Conservation (phyloP, 92 coral and sea anemone species). For the Pocillopora grandis region DNA sequence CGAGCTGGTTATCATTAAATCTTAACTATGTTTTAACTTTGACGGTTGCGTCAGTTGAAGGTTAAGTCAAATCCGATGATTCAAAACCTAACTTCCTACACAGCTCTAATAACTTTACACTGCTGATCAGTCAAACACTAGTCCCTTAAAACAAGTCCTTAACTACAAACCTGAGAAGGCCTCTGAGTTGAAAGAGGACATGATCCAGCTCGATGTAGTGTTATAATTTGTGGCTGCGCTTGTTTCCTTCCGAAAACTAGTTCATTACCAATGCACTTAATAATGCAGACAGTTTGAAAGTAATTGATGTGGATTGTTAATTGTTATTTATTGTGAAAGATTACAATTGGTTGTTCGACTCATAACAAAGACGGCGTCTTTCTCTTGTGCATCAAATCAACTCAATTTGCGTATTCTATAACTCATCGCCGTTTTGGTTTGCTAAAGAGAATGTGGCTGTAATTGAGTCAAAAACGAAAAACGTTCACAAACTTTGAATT, state of each 20-base stretch:
- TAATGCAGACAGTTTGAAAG: slow-evolving; percentile 14
- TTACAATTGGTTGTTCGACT: slow-evolving; percentile 21
- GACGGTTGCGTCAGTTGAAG: background rate
- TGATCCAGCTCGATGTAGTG: background rate
- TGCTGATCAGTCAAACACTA: background rate
- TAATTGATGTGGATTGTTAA: background rate
- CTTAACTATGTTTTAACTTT: background rate
- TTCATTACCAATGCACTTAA: slow-evolving; percentile 11
- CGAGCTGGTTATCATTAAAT: background rate
- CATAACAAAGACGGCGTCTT: slow-evolving; percentile 21
- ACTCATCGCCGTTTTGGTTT: background rate
- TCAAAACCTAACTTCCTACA: background rate
- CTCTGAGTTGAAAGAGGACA: slow-evolving; percentile 16
- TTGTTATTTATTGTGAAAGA: slow-evolving; percentile 21
- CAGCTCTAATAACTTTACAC: slow-evolving; percentile 13
- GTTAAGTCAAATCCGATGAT: background rate
- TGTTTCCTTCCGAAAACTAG: background rate
- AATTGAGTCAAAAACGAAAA: background rate
- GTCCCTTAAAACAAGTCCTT: background rate
- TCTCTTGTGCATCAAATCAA: slow-evolving; percentile 1
- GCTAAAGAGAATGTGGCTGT: background rate
- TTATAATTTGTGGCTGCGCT: background rate
- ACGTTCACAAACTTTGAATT: background rate
- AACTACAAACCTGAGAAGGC: slow-evolving; percentile 13
- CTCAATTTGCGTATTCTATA: background rate